phyloP scores from a whole-genome alignment of 2,113 vertebrate species.

The Procavia capensis region DNA sequence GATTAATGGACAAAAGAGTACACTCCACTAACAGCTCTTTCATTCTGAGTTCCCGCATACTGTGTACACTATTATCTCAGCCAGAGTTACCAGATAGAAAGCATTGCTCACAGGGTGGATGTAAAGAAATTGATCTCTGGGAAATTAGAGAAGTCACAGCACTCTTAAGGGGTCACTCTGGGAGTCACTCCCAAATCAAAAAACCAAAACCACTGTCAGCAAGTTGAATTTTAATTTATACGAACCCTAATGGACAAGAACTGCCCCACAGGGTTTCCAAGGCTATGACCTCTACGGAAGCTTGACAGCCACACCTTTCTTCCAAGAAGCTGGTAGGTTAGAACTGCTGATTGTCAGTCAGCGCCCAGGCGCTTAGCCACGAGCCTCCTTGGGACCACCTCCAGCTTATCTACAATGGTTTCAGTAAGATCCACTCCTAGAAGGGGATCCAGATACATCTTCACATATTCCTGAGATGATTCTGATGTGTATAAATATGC shows the following conservation, averaged over 20 bases:
- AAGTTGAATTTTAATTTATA: neutral
- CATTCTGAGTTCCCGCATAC: neutral
- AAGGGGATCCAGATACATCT: neutral
- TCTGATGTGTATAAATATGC: neutral
- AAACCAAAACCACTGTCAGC: neutral
- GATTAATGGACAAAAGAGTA: neutral
- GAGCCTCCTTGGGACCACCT: neutral
- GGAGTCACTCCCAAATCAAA: neutral
- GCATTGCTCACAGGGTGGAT: neutral
- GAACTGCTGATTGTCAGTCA: neutral
- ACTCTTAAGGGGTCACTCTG: neutral
- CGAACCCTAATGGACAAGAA: neutral
- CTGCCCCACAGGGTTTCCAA: neutral
- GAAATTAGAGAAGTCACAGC: neutral
- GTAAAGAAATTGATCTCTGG: neutral
- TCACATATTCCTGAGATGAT: neutral
- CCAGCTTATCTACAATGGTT: neutral
- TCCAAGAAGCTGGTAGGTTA: neutral
- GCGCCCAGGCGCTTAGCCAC: neutral
- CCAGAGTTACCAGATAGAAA: neutral
- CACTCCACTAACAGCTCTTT: neutral
- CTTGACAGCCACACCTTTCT: neutral
- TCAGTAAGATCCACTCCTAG: neutral
- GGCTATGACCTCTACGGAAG: neutral
- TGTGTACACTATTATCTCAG: neutral